A percentile compares a stretch with the other conserved stretches of the same genome.
Conservation (phyloP, 2,797 vertebrate species). For the Neostethus bicornis region DNA sequence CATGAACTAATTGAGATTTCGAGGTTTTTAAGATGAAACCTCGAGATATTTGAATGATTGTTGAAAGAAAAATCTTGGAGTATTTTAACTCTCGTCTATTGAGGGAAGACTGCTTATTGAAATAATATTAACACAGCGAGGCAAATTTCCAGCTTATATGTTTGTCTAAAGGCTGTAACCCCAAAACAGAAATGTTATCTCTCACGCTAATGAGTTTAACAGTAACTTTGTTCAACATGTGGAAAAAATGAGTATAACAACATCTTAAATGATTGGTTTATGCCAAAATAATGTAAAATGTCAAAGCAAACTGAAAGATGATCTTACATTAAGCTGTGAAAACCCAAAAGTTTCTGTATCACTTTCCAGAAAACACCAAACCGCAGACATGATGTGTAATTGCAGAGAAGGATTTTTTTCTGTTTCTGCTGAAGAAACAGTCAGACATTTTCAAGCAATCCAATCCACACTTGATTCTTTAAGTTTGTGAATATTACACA, state of each 20-base stretch:
- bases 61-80: slow-evolving; percentile 75
- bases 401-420: slow-evolving; percentile 12
- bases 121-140: slow-evolving; percentile 52
- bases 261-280: slow-evolving; percentile 59
- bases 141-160: slow-evolving; percentile 47
- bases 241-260: slow-evolving; percentile 46
- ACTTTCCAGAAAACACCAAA: slow-evolving; percentile 56
- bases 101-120: slow-evolving; percentile 60
- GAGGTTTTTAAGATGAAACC: slow-evolving; percentile 59
- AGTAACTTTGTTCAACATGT: slow-evolving; percentile 64
- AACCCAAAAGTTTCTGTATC: slow-evolving; percentile 42
- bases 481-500: slow-evolving; percentile 8
- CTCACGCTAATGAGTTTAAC: slow-evolving; percentile 50
- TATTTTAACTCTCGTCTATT: slow-evolving; percentile 50
- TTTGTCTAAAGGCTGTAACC: slow-evolving; percentile 36
- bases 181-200: slow-evolving; percentile 56
- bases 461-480: not conserved
- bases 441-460: slow-evolving; percentile 18
- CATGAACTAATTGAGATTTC: slow-evolving; percentile 56
- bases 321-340: slow-evolving; percentile 47
- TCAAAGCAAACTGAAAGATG: slow-evolving; percentile 54
- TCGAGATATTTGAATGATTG: slow-evolving; percentile 57
- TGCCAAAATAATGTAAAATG: slow-evolving; percentile 55
- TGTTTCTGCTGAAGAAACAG: slow-evolving; percentile 10
- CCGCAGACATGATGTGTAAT: slow-evolving; percentile 42